phyloP scores from a whole-genome alignment of 2,888 invertebrate species.

The Acanthococcus lagerstroemiae region DNA sequence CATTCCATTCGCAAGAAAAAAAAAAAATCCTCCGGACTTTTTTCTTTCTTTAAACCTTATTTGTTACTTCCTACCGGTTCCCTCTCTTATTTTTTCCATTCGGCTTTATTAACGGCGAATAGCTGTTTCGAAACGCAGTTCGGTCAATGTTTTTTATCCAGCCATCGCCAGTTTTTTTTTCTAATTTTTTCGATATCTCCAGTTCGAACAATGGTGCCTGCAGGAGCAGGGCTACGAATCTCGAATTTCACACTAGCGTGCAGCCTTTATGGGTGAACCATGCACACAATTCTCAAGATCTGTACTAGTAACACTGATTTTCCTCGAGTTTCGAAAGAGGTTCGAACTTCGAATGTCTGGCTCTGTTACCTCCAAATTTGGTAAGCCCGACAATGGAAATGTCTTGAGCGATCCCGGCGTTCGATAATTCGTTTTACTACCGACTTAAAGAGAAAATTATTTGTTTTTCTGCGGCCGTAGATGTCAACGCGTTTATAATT shows the following conservation, averaged over 20 bases:
- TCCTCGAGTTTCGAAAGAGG: too few relatives aligned
- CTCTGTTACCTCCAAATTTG: too few relatives aligned
- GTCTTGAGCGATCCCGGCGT: too few relatives aligned
- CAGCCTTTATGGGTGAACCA: too few relatives aligned
- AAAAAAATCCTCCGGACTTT: constrained; percentile 16
- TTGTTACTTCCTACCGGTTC: background rate
- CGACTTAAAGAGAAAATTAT: background rate
- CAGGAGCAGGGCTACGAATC: too few relatives aligned
- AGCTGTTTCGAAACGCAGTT: constrained; percentile 7
- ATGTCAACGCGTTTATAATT: background rate
- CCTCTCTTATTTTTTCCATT: background rate
- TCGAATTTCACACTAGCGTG: too few relatives aligned
- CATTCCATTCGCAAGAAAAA: background rate
- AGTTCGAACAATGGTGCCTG: too few relatives aligned
- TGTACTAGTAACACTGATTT: too few relatives aligned
- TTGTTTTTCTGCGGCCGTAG: background rate
- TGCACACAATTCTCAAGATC: too few relatives aligned
- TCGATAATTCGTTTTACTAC: background rate
- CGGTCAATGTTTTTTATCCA: background rate
- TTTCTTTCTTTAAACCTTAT: background rate
- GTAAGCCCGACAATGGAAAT: too few relatives aligned
- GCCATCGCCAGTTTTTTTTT: background rate
- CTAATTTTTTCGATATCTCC: too few relatives aligned
- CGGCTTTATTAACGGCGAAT: background rate
- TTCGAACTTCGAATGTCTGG: too few relatives aligned